Conservation (phyloP, 1,140 invertebrate genomes). For the Drosophila bocqueti region DNA sequence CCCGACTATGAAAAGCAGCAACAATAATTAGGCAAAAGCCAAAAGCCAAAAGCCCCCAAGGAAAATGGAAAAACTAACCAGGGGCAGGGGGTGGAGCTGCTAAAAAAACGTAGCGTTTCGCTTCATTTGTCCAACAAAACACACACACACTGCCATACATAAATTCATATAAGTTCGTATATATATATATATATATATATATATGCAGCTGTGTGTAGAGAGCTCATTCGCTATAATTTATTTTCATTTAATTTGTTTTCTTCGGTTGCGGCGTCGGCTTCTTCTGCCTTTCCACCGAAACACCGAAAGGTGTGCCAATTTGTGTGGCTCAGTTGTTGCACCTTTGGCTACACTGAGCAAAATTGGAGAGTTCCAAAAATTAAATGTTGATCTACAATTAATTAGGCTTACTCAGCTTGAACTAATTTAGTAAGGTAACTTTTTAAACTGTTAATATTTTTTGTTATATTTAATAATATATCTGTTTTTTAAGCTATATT, state of each 20-base stretch:
- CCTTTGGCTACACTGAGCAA: slow-evolving; percentile 31
- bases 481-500: no score
- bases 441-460: no score
- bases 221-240: slow-evolving; percentile 44
- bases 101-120: slow-evolving; percentile 69
- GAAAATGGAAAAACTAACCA: slow-evolving; percentile 41
- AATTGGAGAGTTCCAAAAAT: neutral
- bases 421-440: no score
- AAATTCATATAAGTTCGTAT: slow-evolving; percentile 12
- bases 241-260: slow-evolving; percentile 51
- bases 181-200: neutral
- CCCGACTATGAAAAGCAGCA: slow-evolving; percentile 79
- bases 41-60: slow-evolving; percentile 34
- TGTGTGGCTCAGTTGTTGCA: slow-evolving; percentile 42
- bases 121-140: slow-evolving; percentile 71
- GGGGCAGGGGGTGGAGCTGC: slow-evolving; percentile 19
- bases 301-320: slow-evolving; percentile 54
- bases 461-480: no score
- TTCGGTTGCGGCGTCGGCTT: slow-evolving; percentile 14
- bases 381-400: neutral
- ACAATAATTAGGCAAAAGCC: slow-evolving; percentile 77
- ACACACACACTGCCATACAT: slow-evolving; percentile 35
- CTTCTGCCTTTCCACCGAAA: slow-evolving; percentile 16
- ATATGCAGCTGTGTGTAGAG: neutral
- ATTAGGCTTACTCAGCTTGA: no score